phyloP scores from a whole-genome alignment of 2,797 vertebrate species.

The Dendrocincla fuliginosa region DNA sequence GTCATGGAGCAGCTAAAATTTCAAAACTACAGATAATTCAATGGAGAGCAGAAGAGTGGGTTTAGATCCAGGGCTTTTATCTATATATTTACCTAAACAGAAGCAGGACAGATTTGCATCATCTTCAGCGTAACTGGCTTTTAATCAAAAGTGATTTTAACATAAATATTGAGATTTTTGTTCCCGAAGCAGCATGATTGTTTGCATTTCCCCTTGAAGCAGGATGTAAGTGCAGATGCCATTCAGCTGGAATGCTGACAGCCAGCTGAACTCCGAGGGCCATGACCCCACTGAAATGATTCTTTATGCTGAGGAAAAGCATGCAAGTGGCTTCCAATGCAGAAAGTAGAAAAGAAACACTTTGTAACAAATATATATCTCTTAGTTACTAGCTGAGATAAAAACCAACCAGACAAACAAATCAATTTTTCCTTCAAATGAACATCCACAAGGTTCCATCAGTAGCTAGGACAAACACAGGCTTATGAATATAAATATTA shows the following conservation, averaged over 20 bases:
- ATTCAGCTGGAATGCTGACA: conserved; percentile 63
- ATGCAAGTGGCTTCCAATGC: conserved; percentile 54
- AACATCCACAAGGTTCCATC: not conserved
- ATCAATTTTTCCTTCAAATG: not conserved
- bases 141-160: conserved; percentile 66
- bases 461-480: not conserved
- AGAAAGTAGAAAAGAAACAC: conserved; percentile 28
- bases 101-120: conserved; percentile 59
- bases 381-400: not conserved
- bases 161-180: conserved; percentile 70
- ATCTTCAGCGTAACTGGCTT: conserved; percentile 59
- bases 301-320: conserved; percentile 51
- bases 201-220: conserved; percentile 61
- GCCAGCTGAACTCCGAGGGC: conserved; percentile 35
- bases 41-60: not conserved
- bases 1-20: conserved; percentile 2
- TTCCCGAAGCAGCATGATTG: conserved; percentile 55
- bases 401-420: not conserved
- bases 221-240: conserved; percentile 65
- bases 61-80: conserved; percentile 29
- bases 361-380: not conserved
- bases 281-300: conserved; percentile 55
- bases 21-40: conserved; percentile 12
- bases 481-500: not conserved
- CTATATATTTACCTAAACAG: conserved; percentile 50